These are phyloP conservation scores for Arrhamphus sclerolepis DNA, from an alignment of 2,797 vertebrate genomes.

Conservation along the genomic window DNA sequence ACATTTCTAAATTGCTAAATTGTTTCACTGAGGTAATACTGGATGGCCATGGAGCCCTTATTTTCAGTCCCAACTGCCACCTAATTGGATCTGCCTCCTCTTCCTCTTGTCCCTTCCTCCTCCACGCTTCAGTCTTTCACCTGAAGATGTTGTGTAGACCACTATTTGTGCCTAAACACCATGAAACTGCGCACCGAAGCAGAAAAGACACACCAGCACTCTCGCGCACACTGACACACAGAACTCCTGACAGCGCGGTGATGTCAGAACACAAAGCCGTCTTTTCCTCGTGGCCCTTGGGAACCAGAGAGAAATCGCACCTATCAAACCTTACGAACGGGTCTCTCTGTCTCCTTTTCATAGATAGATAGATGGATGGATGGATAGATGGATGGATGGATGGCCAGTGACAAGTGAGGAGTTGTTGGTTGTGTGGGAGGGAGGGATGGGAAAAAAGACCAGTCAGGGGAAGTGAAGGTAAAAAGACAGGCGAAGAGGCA, in stretches of 20 bases:
- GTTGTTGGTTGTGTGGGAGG: not conserved
- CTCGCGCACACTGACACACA: conserved; percentile 45
- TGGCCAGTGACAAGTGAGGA: not conserved
- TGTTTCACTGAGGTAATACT: conserved; percentile 4
- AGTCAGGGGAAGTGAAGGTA: conserved; percentile 48
- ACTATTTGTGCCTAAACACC: conserved; percentile 75
- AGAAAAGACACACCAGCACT: conserved; percentile 62
- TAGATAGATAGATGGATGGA: conserved; percentile 11
- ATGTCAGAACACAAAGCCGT: conserved; percentile 81
- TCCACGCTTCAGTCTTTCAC: conserved; percentile 68
- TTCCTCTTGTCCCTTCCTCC: conserved; percentile 28
- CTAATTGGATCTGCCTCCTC: conserved; percentile 24
- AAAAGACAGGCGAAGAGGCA: conserved; percentile 52
- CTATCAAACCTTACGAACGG: conserved; percentile 60
- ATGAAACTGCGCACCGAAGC: conserved; percentile 71
- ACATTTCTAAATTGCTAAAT: not conserved
- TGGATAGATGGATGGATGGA: conserved; percentile 22
- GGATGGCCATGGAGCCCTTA: conserved; percentile 1
- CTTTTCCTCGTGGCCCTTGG: conserved; percentile 77
- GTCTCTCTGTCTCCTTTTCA: conserved; percentile 15
- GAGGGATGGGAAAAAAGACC: not conserved
- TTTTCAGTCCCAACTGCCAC: not conserved
- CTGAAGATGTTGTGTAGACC: conserved; percentile 67
- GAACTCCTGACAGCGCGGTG: conserved; percentile 66
- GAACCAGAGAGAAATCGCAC: conserved; percentile 80